A percentile compares a stretch with the other conserved stretches of the same genome.
These are phyloP conservation scores for Sapajus apella DNA, from an alignment of 2,113 vertebrate species.

Conservation along the genomic window DNA sequence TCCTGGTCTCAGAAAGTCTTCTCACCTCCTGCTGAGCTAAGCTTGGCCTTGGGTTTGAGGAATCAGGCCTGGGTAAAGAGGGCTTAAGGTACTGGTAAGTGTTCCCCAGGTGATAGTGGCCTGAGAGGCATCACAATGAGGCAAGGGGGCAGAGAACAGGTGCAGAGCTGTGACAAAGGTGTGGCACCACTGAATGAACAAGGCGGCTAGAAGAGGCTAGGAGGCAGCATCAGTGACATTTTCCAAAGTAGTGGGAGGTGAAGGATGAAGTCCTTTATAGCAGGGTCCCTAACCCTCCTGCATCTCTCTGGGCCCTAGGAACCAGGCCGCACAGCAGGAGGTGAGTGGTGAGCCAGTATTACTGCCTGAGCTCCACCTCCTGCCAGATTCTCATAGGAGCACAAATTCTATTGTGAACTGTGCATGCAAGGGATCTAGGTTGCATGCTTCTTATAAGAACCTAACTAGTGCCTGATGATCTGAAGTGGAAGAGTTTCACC, in stretches of 20 bases:
- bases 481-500: too few relatives aligned
- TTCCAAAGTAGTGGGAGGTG: background rate
- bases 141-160: background rate
- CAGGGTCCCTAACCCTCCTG: too few relatives aligned
- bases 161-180: background rate
- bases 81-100: background rate
- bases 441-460: too few relatives aligned
- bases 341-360: too few relatives aligned
- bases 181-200: accelerated
- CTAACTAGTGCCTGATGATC: too few relatives aligned
- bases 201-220: background rate
- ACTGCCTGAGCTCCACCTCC: too few relatives aligned
- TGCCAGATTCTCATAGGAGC: too few relatives aligned
- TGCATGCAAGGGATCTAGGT: too few relatives aligned
- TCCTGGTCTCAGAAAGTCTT: background rate
- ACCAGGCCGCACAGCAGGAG: too few relatives aligned
- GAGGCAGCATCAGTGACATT: background rate
- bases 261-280: background rate
- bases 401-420: too few relatives aligned
- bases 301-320: too few relatives aligned
- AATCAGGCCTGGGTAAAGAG: background rate
- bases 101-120: background rate
- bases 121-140: too few relatives aligned
- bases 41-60: background rate
- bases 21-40: background rate